A percentile compares a stretch with the other conserved stretches of the same genome.
phyloP scores from a whole-genome alignment of 2,113 vertebrate genomes.

The Tenebrosternarchus preto region DNA sequence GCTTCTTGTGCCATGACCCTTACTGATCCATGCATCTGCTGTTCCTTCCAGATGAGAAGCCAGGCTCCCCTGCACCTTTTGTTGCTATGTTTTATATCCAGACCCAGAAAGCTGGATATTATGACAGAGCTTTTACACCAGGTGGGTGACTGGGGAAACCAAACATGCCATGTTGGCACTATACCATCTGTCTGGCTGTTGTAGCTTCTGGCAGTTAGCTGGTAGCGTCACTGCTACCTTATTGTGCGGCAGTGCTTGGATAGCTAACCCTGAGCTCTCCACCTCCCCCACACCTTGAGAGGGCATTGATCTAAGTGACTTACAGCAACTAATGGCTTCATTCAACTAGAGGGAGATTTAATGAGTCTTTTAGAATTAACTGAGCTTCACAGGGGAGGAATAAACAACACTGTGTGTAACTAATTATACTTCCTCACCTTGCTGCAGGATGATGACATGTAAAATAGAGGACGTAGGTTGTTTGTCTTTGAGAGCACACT shows the following conservation, averaged over 20 bases:
- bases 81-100: slow-evolving; percentile 30
- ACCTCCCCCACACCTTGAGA: slow-evolving; percentile 8
- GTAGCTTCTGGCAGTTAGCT: slow-evolving; percentile 1
- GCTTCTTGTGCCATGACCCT: slow-evolving; percentile 65
- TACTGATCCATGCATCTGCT: slow-evolving; percentile 67
- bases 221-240: slow-evolving; percentile 27
- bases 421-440: slow-evolving; percentile 49
- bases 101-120: slow-evolving; percentile 15
- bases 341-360: slow-evolving; percentile 40
- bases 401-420: slow-evolving; percentile 62
- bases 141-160: not conserved
- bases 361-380: slow-evolving; percentile 65
- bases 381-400: slow-evolving; percentile 52
- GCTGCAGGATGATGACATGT: not conserved
- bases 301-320: slow-evolving; percentile 44
- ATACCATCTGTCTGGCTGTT: slow-evolving; percentile 31
- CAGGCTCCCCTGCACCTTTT: slow-evolving; percentile 30
- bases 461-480: slow-evolving; percentile 1
- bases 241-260: not conserved
- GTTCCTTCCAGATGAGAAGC: slow-evolving; percentile 17
- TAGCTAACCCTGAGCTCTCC: too few relatives aligned
- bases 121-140: not conserved
- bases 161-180: slow-evolving; percentile 13
- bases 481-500: not conserved
- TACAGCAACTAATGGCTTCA: slow-evolving; percentile 44